Conservation (phyloP, 2,113 vertebrate species). For the Danionella cerebrum region DNA sequence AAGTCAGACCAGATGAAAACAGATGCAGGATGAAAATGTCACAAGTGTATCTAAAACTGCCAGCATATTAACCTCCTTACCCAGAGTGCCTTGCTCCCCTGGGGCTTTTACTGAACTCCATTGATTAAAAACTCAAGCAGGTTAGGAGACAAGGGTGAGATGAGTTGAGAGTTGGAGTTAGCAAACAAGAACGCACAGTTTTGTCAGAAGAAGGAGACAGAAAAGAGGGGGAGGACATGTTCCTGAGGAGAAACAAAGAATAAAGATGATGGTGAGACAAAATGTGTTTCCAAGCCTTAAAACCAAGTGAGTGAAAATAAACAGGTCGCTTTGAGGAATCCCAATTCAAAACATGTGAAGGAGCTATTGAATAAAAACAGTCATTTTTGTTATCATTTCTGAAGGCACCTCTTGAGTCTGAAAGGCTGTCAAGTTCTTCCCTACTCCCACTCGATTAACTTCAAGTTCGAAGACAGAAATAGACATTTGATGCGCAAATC, state of each 20-base stretch:
- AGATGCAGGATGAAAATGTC: conserved; percentile 71
- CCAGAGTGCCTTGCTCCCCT: conserved; percentile 50
- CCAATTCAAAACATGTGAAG: not conserved
- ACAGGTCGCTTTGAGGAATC: not conserved
- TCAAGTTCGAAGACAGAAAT: no score
- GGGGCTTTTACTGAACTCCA: conserved; percentile 40
- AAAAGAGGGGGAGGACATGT: conserved; percentile 20
- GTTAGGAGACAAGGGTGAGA: conserved; percentile 36
- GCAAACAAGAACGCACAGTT: conserved; percentile 23
- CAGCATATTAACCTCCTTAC: conserved; percentile 70
- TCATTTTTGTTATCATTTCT: no score
- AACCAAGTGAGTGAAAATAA: not conserved
- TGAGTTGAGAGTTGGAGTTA: conserved; percentile 17
- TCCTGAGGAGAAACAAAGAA: conserved; percentile 9
- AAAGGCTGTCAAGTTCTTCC: not conserved
- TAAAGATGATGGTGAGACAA: not conserved
- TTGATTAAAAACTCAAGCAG: conserved; percentile 59
- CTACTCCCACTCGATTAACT: not conserved
- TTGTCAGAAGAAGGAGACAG: conserved; percentile 16
- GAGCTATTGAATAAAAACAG: no score
- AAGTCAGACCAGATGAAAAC: conserved; percentile 69
- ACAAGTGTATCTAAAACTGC: conserved; percentile 71
- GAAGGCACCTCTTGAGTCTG: no score
- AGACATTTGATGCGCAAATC: no score
- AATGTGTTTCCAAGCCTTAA: not conserved